These are phyloP conservation scores for Elymnias hypermnestra DNA, from an alignment of 1,140 invertebrate genomes.

Conservation along the genomic window DNA sequence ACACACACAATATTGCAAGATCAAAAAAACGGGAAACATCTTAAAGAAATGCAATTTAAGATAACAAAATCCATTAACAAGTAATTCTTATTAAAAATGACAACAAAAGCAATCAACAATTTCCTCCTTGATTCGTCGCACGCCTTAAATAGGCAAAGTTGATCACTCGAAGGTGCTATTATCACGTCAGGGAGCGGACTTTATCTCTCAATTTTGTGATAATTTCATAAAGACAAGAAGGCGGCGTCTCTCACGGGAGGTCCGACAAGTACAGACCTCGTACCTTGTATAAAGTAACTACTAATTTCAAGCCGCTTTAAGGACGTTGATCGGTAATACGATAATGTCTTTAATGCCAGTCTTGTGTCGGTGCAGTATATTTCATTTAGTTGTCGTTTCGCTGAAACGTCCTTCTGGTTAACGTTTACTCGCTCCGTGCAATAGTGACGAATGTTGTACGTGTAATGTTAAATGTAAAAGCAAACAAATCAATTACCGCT, in stretches of 20 bases:
- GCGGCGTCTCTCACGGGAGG: conserved; percentile 49
- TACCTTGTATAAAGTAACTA: conserved; percentile 48
- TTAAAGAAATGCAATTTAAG: too few relatives aligned
- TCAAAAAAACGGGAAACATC: too few relatives aligned
- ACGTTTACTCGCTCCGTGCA: conserved; percentile 9
- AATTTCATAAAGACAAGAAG: conserved; percentile 59
- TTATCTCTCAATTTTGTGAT: conserved; percentile 68
- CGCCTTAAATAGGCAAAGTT: conserved; percentile 34
- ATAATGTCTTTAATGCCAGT: conserved; percentile 61
- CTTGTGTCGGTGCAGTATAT: conserved; percentile 41
- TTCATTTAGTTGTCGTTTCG: conserved; percentile 43
- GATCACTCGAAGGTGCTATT: conserved; percentile 36
- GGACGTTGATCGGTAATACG: conserved; percentile 64
- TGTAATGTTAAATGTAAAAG: conserved; percentile 1
- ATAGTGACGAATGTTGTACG: neutral
- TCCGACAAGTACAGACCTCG: conserved; percentile 29
- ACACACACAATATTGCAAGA: too few relatives aligned
- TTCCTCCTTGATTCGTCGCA: conserved; percentile 19
- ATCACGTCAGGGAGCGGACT: conserved; percentile 46
- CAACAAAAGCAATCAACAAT: conserved; percentile 12
- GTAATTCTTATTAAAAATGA: conserved; percentile 1
- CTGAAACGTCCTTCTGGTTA: conserved; percentile 29
- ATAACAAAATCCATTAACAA: too few relatives aligned
- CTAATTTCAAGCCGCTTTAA: conserved; percentile 64
- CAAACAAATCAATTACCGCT: neutral